These are phyloP conservation scores for Erebia epiphron DNA, from an alignment of 2,888 invertebrate genomes.

Conservation along the genomic window DNA sequence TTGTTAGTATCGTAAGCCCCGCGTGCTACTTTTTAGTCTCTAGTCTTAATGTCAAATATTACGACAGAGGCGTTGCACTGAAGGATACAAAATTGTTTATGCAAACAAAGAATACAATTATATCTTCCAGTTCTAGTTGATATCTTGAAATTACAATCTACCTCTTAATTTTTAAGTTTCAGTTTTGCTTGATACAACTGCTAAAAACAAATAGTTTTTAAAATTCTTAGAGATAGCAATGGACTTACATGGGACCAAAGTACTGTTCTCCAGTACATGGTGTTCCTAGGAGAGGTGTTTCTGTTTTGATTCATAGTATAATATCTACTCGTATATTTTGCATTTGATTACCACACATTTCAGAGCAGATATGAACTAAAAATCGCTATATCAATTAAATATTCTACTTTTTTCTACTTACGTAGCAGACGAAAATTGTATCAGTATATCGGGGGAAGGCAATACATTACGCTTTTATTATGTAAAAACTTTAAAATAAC, in stretches of 20 bases:
- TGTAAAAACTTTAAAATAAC: constrained; percentile 57
- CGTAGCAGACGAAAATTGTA: constrained; percentile 32
- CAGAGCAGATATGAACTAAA: neutral
- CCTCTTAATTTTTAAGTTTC: constrained; percentile 77
- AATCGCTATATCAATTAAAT: constrained; percentile 15
- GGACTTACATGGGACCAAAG: constrained; percentile 65
- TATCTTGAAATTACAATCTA: constrained; percentile 80
- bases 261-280: constrained; percentile 46
- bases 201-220: constrained; percentile 49
- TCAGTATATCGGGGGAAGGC: constrained; percentile 85
- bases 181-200: constrained; percentile 54
- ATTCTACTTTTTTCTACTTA: constrained; percentile 13
- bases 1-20: constrained; percentile 59
- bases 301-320: constrained; percentile 12
- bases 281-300: constrained; percentile 5
- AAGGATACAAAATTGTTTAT: constrained; percentile 49
- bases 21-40: constrained; percentile 67
- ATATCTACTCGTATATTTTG: neutral
- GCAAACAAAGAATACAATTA: constrained; percentile 44
- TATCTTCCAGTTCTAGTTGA: constrained; percentile 66
- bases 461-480: constrained; percentile 87
- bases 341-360: neutral
- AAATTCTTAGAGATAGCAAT: constrained; percentile 42
- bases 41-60: constrained; percentile 57
- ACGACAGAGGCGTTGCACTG: constrained; percentile 48